Evolutionary conservation across 2,888 invertebrate genomes (phyloP).

Genomic region (Meteorus cinctellus): DNA sequence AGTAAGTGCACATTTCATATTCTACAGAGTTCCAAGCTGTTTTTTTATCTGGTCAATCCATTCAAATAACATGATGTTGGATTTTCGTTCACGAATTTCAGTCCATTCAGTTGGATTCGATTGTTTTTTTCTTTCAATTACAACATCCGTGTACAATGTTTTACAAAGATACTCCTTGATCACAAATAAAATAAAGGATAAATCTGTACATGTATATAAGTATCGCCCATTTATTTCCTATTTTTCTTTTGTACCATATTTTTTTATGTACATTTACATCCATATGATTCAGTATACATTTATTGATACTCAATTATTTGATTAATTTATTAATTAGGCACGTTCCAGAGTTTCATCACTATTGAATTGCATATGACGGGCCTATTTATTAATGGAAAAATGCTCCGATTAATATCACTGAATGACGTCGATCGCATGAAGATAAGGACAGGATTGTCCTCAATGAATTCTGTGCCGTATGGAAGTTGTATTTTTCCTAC

Average conservation of each 20-base stretch:
- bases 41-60: background rate
- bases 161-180: background rate
- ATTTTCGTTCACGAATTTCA: background rate
- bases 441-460: too few species aligned
- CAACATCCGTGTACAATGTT: background rate
- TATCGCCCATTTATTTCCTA: background rate
- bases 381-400: background rate
- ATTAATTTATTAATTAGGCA: background rate
- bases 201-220: background rate
- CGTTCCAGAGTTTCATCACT: background rate
- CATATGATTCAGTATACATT: background rate
- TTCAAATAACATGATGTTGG: slow-evolving; percentile 19
- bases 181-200: background rate
- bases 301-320: background rate
- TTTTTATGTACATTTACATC: background rate
- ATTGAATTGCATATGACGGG: background rate
- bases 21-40: background rate
- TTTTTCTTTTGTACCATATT: too few species aligned
- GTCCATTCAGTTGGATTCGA: background rate
- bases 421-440: too few species aligned
- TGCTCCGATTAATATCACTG: too few species aligned
- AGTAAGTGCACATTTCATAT: slow-evolving; percentile 1
- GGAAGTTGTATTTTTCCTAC: background rate
- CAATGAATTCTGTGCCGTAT: too few species aligned
- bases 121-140: background rate